Base-by-base conservation (phyloP, 2,113 vertebrate genomes). In the Pseudopodoces humilis region DNA sequence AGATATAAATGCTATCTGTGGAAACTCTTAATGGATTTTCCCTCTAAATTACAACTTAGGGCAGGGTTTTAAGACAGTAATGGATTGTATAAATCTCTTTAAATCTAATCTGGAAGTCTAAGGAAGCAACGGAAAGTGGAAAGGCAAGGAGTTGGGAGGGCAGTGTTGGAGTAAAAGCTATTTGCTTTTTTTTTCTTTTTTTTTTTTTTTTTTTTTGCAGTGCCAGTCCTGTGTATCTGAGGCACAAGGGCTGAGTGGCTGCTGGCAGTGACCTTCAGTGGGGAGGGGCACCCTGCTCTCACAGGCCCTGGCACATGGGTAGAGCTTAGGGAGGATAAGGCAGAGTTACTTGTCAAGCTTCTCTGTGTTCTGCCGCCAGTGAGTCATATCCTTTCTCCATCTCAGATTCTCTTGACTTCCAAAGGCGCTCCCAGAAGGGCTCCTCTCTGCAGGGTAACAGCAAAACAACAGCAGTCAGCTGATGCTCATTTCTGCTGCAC, bases 361-460 rank as follows among this genome's bases (percentile, higher is more conserved):
- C 92, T 99, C 99, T 5, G 99, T 99, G 98, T 99, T 99, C 84
- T 99, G 99, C 50, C 99, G 98, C 99, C 99, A 99, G 93, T 99
- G 99, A 68, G 99, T 99, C 99, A 99, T 99, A 97, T 99, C 99
- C 93, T 99, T 99, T 94, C 99, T 99, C 99, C 99, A 99, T 25
- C 99, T 97, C 95, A 99, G 98, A 88, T 99, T 99, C 96, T 99
- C 99, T 86, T 99, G 99, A 92, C 99, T 99, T 93, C 99, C 99
- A 97, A 99, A 99, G 9, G 99, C 99, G 33, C 99, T 99, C 96
- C 99, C 99, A 55, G 99, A 99, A 85, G 99, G 99, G 97, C 99
- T 99, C 96, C 99, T 98, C 97, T 99, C 99, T 99, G 97, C 92
- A 65, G 94, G 91, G 52, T 1, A 88, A 94, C 10, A 93, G 56